Evolutionary conservation across 1,140 invertebrate genomes (phyloP), one percentile per base, ranked within the genome.

Genomic region (Bombus impatiens): DNA sequence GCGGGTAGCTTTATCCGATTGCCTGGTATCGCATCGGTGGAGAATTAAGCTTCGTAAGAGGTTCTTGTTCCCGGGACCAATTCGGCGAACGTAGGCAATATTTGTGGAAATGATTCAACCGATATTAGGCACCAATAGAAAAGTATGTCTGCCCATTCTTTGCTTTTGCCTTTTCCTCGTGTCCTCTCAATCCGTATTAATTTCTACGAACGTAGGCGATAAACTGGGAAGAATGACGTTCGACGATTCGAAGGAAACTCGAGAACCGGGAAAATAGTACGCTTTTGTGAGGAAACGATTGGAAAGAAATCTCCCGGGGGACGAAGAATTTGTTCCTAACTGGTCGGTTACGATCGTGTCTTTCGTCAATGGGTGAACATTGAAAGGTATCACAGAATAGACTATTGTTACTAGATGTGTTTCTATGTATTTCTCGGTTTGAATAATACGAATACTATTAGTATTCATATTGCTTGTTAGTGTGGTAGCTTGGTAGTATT

Each of bases 1-100:
- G 82, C 71, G 82, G 18, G 47, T 53, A 53, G 47, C 47, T 53
- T 53, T 76, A 67, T 70, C 62, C 79, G 82, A 87, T 87, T 87
- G 85, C 77, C 57, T 53, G 74, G 47, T 53, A 28, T 59, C 77
- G 42, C 44, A 42, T 25, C 18, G 13, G 5, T 3, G 28, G 68
- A 79, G 9, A 80, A 80, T 81, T 57, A 68, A 44, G 42, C 40
- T 32, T 47, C n/a, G 78, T 15, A 25, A 71, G 67, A 47, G 62
- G 15, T 40, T 40, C n/a, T 37, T 40, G 44, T 18, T 70, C 44
- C 2, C 5, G 0, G 67, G 13, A 47, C 35, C 42, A 42, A n/a
- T 12, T n/a, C 15, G 62, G 32, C 74, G 22, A 12, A 28, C n/a
- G 12, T 35, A n/a, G 47, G 25, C 32, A 37, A n/a, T 79, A 77